Evolutionary conservation across 2,113 vertebrate genomes (phyloP), one percentile per base, ranked within the genome.

Genomic region (Prunella fulvescens): DNA sequence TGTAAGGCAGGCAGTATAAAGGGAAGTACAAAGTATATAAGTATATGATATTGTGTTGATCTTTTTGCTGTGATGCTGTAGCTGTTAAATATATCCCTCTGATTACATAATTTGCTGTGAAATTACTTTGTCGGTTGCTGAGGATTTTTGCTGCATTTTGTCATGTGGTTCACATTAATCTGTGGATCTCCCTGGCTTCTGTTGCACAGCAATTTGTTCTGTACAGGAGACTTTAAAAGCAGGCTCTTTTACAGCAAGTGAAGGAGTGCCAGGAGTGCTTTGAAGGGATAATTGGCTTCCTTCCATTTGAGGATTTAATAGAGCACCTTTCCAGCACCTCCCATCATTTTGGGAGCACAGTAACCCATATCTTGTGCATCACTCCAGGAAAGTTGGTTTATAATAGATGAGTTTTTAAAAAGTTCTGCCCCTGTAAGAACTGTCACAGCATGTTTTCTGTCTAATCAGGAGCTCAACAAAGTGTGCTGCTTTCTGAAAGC

Each of bases 201-300:
- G 62, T 54, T 47, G 71, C 54, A 54, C 79, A 73, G 85, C 54
- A 72, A 10, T 90, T 90, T 81, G 74, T 78, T 92, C 90, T 74
- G 47, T 53, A 44, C 47, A 65, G 67, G 60, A 86, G 77, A 53
- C 51, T n/a, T 92, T 56, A 74, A 92, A 93, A 90, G 76, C 64
- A 60, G 53, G 33, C 40, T 90, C 45, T 54, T 61, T 25, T 73
- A 57, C 39, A 93, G 66, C 8, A 50, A 94, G 42, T 37, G 53
- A 54, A 47, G 60, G 70, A 85, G 39, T 54, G 45, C 76, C 87
- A 73, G 76, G 48, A 74, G 71, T 53, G 61, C 76, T 84, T 86
- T 92, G 87, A 86, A 88, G 76, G 60, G 64, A 74, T 92, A 96
- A 90, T 93, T 92, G 79, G 76, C 88, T 90, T 95, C 69, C 48